Conservation (phyloP, 1,140 invertebrate species). For the Pogonognathellus flavescens region DNA sequence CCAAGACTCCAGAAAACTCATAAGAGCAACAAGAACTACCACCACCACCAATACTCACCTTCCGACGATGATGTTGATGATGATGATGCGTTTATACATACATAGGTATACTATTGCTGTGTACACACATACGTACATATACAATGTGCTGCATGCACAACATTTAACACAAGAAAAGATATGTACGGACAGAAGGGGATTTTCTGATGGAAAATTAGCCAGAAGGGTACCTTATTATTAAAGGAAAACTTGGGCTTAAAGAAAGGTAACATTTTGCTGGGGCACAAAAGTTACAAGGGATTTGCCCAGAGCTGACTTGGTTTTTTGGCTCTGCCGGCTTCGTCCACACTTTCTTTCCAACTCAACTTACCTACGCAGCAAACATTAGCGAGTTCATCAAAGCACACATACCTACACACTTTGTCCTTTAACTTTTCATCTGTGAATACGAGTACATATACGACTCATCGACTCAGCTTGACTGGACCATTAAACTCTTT, state of each 20-base stretch:
- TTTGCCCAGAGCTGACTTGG: constrained; percentile 62
- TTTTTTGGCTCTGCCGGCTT: constrained; percentile 64
- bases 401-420: constrained; percentile 6
- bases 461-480: not conserved
- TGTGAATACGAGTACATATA: not conserved
- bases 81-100: not conserved
- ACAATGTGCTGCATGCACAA: not conserved
- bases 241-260: constrained; percentile 65
- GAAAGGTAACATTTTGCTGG: constrained; percentile 64
- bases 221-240: constrained; percentile 64
- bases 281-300: constrained; percentile 62
- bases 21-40: constrained; percentile 28
- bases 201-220: constrained; percentile 62
- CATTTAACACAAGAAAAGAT: constrained; percentile 25
- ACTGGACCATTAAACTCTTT: constrained; percentile 27
- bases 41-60: not conserved
- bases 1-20: constrained; percentile 38
- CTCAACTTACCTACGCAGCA: not conserved
- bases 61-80: no score
- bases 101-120: not conserved
- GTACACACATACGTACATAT: not conserved
- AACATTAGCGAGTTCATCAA: constrained; percentile 23
- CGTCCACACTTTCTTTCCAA: constrained; percentile 47
- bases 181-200: constrained; percentile 55
- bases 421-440: constrained; percentile 40